These are phyloP conservation scores for Oreochromis tanganicae DNA, from an alignment of 2,113 vertebrate genomes.

Conservation along the genomic window DNA sequence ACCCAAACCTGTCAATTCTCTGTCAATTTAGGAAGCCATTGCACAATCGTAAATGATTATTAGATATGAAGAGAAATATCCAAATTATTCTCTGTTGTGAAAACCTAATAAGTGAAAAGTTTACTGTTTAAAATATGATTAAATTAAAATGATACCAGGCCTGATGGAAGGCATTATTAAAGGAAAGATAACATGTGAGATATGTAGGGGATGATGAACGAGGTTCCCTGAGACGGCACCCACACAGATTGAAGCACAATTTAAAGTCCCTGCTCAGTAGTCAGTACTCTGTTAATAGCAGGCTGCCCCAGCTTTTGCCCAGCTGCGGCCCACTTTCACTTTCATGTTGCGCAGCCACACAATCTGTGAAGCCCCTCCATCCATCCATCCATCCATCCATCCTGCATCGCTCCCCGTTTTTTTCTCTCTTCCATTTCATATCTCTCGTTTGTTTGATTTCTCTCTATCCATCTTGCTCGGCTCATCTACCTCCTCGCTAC, in stretches of 20 bases:
- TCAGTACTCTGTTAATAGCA: conserved; percentile 19
- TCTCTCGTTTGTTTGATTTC: neutral
- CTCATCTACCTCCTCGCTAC: neutral
- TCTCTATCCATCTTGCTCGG: neutral
- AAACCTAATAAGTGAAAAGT: neutral
- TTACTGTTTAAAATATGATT: neutral
- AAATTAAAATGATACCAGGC: neutral
- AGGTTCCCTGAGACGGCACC: neutral
- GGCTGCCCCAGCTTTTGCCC: conserved; percentile 41
- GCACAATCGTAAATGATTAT: neutral
- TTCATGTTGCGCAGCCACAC: conserved; percentile 36
- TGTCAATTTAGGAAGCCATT: neutral
- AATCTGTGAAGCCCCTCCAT: neutral
- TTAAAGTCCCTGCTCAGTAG: neutral
- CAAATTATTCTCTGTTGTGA: neutral
- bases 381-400: neutral
- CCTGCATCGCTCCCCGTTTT: neutral
- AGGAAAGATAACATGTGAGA: neutral
- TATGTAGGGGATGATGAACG: neutral
- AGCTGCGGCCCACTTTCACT: conserved; percentile 46
- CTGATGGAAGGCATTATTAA: neutral
- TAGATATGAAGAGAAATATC: neutral
- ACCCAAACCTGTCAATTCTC: neutral
- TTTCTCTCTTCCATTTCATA: neutral
- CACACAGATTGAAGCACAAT: neutral